Conservation (phyloP, 2,888 invertebrate species). For the Notodonta dromedarius region DNA sequence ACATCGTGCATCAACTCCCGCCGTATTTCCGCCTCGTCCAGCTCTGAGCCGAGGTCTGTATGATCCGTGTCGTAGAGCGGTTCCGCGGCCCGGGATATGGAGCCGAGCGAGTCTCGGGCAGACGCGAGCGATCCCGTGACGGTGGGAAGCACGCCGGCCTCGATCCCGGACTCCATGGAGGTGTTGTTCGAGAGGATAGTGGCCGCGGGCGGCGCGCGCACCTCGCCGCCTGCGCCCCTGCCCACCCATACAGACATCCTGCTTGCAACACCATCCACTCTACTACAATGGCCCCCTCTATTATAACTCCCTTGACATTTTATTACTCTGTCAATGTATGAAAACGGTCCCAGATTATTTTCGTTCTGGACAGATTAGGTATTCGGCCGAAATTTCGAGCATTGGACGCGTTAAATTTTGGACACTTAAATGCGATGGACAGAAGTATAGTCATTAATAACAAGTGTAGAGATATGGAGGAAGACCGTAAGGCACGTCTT, state of each 20-base stretch:
- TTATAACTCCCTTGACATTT: slow-evolving; percentile 21
- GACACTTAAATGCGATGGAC: slow-evolving; percentile 35
- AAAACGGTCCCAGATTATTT: slow-evolving; percentile 9
- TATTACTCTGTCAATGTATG: neutral
- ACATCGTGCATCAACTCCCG: slow-evolving; percentile 92
- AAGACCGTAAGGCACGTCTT: slow-evolving; percentile 70
- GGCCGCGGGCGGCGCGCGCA: slow-evolving; percentile 65
- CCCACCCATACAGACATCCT: slow-evolving; percentile 81
- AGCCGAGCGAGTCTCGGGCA: slow-evolving; percentile 82
- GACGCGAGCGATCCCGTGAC: slow-evolving; percentile 88
- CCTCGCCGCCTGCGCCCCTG: slow-evolving; percentile 69
- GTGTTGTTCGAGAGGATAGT: slow-evolving; percentile 77
- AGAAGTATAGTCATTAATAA: slow-evolving; percentile 35
- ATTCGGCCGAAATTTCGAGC: slow-evolving; percentile 25
- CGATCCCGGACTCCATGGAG: slow-evolving; percentile 87
- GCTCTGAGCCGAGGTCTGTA: slow-evolving; percentile 91
- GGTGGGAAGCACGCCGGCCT: slow-evolving; percentile 88
- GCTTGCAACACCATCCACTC: slow-evolving; percentile 75
- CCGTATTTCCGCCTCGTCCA: slow-evolving; percentile 90
- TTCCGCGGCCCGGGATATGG: slow-evolving; percentile 85
- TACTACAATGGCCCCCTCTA: slow-evolving; percentile 37
- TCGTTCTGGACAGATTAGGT: slow-evolving; percentile 33
- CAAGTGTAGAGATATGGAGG: slow-evolving; percentile 37
- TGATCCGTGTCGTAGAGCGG: slow-evolving; percentile 91
- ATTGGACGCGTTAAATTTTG: slow-evolving; percentile 28